Conservation (phyloP, 2,113 vertebrate genomes). For the Orcinus orca region DNA sequence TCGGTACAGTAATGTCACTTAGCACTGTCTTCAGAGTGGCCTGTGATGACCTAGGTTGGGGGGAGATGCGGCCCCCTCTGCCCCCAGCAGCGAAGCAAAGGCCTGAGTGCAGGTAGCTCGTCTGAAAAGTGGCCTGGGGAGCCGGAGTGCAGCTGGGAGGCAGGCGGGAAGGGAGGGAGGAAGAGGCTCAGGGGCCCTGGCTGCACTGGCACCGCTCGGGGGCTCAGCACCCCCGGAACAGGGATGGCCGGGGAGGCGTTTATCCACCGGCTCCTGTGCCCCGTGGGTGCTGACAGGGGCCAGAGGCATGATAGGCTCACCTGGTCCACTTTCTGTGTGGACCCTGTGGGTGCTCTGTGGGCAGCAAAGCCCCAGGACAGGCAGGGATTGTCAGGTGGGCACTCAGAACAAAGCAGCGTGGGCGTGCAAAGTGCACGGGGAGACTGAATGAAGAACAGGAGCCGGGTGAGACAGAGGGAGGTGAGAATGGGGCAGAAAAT, state of each 20-base stretch:
- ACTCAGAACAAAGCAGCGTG: too few relatives aligned
- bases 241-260: too few relatives aligned
- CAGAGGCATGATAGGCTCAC: background rate
- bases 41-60: background rate
- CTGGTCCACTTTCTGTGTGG: background rate
- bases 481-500: too few relatives aligned
- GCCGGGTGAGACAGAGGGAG: background rate
- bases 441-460: accelerated
- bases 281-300: background rate
- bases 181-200: background rate
- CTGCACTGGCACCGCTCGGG: too few relatives aligned
- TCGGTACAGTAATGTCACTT: background rate
- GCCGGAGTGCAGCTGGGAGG: background rate
- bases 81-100: background rate
- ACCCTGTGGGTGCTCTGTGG: background rate
- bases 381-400: background rate
- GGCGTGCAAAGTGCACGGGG: accelerated
- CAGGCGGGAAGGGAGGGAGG: accelerated
- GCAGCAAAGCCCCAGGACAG: background rate
- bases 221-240: accelerated
- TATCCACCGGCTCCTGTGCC: background rate
- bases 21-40: background rate
- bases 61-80: background rate
- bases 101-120: accelerated
- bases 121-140: too few relatives aligned